These are phyloP conservation scores for Lagocephalus sceleratus DNA, from an alignment of 2,797 vertebrate species.

Conservation along the genomic window DNA sequence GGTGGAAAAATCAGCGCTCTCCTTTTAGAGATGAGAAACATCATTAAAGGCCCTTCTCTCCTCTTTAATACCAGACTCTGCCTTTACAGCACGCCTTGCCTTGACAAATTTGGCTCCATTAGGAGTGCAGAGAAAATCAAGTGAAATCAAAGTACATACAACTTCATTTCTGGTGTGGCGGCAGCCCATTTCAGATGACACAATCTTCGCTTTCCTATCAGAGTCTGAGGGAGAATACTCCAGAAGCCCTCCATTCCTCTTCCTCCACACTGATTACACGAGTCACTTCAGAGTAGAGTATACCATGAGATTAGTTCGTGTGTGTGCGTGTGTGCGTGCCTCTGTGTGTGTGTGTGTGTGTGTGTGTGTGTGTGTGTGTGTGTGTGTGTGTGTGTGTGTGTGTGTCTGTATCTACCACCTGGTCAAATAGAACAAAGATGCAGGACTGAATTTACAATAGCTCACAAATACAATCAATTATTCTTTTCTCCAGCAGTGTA, in stretches of 20 bases:
- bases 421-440: constrained; percentile 15
- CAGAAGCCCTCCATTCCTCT: constrained; percentile 15
- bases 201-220: constrained; percentile 35
- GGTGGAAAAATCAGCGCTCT: constrained; percentile 12
- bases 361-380: neutral
- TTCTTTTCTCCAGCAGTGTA: too few species aligned
- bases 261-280: constrained; percentile 25
- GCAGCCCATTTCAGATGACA: constrained; percentile 51
- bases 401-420: constrained; percentile 13
- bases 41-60: constrained; percentile 24
- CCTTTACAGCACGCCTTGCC: constrained; percentile 5
- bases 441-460: constrained; percentile 1
- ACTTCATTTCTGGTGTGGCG: constrained; percentile 42
- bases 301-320: constrained; percentile 40
- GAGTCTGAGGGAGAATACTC: constrained; percentile 20
- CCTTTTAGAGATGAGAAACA: constrained; percentile 37
- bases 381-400: neutral
- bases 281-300: constrained; percentile 39
- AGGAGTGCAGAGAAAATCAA: constrained; percentile 20
- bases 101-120: constrained; percentile 9
- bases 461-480: constrained; percentile 15
- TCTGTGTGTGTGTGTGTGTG: neutral
- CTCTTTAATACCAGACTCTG: constrained; percentile 13
- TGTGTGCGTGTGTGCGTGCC: too few species aligned
- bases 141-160: constrained; percentile 53